Evolutionary conservation across 2,797 vertebrate genomes (phyloP).

Genomic region (Sebastes wilsoni): DNA sequence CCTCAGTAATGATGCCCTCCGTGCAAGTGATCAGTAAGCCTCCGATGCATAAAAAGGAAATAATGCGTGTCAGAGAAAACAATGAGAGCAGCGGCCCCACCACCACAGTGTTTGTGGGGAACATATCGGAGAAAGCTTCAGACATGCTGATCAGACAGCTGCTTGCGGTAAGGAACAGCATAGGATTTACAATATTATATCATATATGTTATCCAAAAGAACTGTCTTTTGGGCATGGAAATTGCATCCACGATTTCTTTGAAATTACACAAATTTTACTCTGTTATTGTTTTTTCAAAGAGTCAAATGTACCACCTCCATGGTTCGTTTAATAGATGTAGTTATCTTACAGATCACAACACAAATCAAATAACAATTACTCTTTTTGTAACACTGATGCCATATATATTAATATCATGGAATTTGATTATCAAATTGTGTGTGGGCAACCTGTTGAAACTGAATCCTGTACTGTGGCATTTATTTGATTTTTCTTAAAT

Average conservation of each 20-base stretch:
- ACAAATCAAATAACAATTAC: background rate
- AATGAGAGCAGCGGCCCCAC: constrained; percentile 95
- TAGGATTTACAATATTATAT: background rate
- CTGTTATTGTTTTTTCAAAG: background rate
- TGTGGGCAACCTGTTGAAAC: background rate
- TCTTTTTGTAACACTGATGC: background rate
- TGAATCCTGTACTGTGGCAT: background rate
- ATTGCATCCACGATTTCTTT: background rate
- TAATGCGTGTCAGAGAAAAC: constrained; percentile 86
- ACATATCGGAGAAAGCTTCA: constrained; percentile 98
- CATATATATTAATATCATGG: background rate
- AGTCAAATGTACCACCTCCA: background rate
- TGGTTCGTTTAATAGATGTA: background rate
- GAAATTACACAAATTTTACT: background rate
- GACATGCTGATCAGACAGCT: constrained; percentile 99
- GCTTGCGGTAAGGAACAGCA: constrained; percentile 88
- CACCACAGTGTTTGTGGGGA: constrained; percentile 98
- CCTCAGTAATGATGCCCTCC: constrained; percentile 90
- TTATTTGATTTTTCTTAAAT: too few relatives aligned
- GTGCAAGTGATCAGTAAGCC: constrained; percentile 95
- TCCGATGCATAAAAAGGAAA: constrained; percentile 89
- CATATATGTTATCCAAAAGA: background rate
- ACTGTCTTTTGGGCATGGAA: fast-evolving
- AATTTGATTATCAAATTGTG: background rate
- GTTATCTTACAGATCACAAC: background rate